Evolutionary conservation across 1,140 invertebrate genomes (phyloP), one percentile per base, ranked within the genome.

Genomic region (Diachasma alloeum): DNA sequence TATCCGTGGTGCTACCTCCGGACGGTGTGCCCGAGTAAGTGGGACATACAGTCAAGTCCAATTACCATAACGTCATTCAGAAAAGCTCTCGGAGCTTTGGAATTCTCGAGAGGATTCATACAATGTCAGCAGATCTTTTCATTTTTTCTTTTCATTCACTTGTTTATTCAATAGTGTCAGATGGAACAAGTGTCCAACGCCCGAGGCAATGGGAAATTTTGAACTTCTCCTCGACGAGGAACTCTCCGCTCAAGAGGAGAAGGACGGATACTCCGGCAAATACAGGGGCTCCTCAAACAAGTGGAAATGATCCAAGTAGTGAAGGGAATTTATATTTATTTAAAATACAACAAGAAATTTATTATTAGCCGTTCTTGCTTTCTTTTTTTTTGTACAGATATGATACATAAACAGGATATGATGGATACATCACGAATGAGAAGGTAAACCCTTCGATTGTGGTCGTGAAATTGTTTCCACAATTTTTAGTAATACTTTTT

Each of bases 201-300:
- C 92, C 15, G 95, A 97, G 82, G 92, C 94, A 56, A 87, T 97
- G 78, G 96, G 96, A 22, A 95, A 97, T 85, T 98, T 98, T 89
- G 96, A 98, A 82, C 86, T 98, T 13, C 88, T 98, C 22, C 93
- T 97, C 81, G 97, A 97, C 83, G 96, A 97, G 89, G 96, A 97
- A 83, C 83, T 95, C 69, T 90, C 91, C 10, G 87, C 89, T 37
- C 92, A 92, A 81, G 91, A 92, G 26, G 92, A 92, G 63, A 87
- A 84, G 53, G 89, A 91, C 10, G 84, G 82, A 72, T 74, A 73
- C 59, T 79, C 79, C 9, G 83, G 79, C 36, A 89, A 87, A 74
- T 84, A 79, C 70, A 82, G 85, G 36, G 72, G 53, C 15, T 85
- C 82, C 11, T 83, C 83, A 2, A 83, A 79, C 36, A 89, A 89